A percentile compares a stretch with the other conserved stretches of the same genome.
phyloP scores from a whole-genome alignment of 2,797 vertebrate species.

The Phoeniculus purpureus region DNA sequence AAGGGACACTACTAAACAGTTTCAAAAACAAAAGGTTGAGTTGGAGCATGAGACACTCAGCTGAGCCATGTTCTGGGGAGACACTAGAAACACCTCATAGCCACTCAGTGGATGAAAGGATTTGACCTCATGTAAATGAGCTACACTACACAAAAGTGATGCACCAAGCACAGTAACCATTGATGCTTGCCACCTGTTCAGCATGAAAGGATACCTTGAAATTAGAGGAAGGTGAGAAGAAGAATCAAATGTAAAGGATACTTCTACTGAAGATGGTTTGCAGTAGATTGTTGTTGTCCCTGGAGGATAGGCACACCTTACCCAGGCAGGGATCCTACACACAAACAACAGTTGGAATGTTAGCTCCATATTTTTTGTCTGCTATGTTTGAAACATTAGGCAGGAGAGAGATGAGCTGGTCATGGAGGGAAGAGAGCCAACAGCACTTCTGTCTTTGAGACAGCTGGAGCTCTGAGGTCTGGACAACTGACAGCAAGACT shows the following conservation, averaged over 20 bases:
- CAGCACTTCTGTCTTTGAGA: neutral
- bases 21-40: neutral
- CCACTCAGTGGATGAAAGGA: neutral
- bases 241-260: constrained; percentile 41
- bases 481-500: neutral
- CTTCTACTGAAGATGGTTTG: neutral
- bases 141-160: neutral
- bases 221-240: constrained; percentile 35
- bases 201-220: constrained; percentile 41
- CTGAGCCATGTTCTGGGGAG: neutral
- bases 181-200: constrained; percentile 44
- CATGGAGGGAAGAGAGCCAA: neutral
- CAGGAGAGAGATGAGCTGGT: neutral
- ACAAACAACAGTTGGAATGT: neutral
- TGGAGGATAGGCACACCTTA: neutral
- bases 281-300: neutral
- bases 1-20: neutral
- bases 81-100: neutral
- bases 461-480: neutral
- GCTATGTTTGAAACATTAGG: neutral
- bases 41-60: neutral
- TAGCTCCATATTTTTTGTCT: neutral
- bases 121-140: neutral
- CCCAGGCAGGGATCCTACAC: neutral
- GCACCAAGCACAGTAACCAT: neutral